Evolutionary conservation across 2,113 vertebrate genomes (phyloP).

Genomic region (Rhadina sibilatrix): DNA sequence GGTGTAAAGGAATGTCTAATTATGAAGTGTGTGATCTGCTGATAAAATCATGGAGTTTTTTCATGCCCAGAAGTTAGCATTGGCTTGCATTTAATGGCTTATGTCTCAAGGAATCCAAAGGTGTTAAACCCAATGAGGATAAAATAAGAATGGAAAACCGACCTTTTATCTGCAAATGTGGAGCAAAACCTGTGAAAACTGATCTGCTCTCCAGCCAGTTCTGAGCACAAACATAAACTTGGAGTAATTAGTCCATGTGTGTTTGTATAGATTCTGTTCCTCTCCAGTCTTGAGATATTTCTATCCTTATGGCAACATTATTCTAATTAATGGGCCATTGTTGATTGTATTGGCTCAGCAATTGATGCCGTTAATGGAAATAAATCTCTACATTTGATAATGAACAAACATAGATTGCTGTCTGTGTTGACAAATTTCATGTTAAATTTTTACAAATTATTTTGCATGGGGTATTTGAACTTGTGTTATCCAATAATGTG

Average conservation of each 20-base stretch:
- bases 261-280: slow-evolving; percentile 34
- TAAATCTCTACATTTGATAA: slow-evolving; percentile 4
- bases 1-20: neutral
- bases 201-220: slow-evolving; percentile 63
- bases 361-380: neutral
- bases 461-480: neutral
- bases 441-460: neutral
- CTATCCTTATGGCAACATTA: slow-evolving; percentile 18
- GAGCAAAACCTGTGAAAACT: slow-evolving; percentile 44
- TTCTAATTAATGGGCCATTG: neutral
- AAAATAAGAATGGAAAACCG: slow-evolving; percentile 21
- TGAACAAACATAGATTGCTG: neutral
- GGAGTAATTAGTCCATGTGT: slow-evolving; percentile 50
- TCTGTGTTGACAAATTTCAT: neutral
- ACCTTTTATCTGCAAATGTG: slow-evolving; percentile 50
- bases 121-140: neutral
- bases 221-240: slow-evolving; percentile 48
- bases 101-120: slow-evolving; percentile 70
- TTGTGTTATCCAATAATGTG: neutral
- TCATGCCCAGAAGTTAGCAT: slow-evolving; percentile 28
- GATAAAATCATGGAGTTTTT: slow-evolving; percentile 13
- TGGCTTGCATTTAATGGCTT: slow-evolving; percentile 69
- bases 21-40: neutral
- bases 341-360: slow-evolving; percentile 8
- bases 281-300: slow-evolving; percentile 18